Base-by-base conservation (phyloP, 2,113 vertebrate species). In the Poicephalus meyeri region DNA sequence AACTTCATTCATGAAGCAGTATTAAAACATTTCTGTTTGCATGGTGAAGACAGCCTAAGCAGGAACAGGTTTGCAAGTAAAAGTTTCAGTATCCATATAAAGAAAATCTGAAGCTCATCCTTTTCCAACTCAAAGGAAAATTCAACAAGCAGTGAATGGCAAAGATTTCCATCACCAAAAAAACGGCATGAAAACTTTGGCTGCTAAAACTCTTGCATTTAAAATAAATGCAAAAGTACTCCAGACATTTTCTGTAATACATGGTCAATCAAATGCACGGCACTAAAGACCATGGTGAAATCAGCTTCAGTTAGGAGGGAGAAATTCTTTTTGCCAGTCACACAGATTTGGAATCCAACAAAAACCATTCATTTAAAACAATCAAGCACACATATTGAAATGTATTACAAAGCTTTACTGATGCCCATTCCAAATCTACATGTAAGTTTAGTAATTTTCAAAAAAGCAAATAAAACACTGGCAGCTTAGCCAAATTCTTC, bases 381-480 rank as follows among this genome's bases (percentile, higher is more conserved):
- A 56, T 12, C 58, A 66, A 77, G 58, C 12, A 11, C 2, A 85
- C 25, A 29, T 12, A 49, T 26, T 39, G 60, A 74, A 68, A 88
- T 2, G 8, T 41, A 52, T n/a, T 50, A 46, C 71, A 90, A 60
- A 80, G 29, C 52, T 85, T 85, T 47, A 64, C 39, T 33, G 50
- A 73, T 41, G 29, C 12, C 86, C 78, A 73, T 63, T 86, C 60
- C 72, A 92, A 93, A 90, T 39, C 53, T 68, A 74, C 66, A 64
- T 44, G 46, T 37, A 88, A 31, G 50, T 24, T 91, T 70, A 79
- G 64, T 35, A 14, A 31, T 77, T 80, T 77, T 66, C 26, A 91
- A 95, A 95, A 96, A 66, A 83, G 92, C 49, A 72, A 53, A 35
- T 92, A 68, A 70, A 86, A 78, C 71, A 96, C 91, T 50, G 37